These are phyloP conservation scores for Chrysodeixis includens DNA, from an alignment of 2,888 invertebrate species.

Conservation along the genomic window DNA sequence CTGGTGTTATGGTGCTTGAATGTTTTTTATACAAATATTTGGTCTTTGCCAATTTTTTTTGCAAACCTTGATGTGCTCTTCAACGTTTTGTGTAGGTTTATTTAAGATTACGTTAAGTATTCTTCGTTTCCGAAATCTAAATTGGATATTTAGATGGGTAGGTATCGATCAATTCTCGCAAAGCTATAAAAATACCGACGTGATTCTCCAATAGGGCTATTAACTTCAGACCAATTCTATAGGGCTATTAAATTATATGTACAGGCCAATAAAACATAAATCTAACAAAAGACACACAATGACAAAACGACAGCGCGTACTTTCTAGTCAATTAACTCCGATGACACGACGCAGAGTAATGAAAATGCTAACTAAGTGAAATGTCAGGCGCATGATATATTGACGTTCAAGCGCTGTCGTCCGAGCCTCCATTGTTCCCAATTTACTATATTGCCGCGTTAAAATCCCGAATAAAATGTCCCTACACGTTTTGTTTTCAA, in stretches of 20 bases:
- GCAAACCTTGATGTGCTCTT: too few relatives aligned
- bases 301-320: conserved; percentile 13
- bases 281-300: not conserved
- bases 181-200: not conserved
- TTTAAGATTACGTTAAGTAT: too few relatives aligned
- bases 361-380: conserved; percentile 73
- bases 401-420: conserved; percentile 62
- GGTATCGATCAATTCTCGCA: too few relatives aligned
- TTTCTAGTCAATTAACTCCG: conserved; percentile 41
- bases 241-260: not conserved
- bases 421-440: conserved; percentile 49
- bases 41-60: not conserved
- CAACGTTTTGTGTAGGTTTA: too few relatives aligned
- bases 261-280: not conserved
- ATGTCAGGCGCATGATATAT: conserved; percentile 72
- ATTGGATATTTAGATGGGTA: too few relatives aligned
- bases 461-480: conserved; percentile 32
- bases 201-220: not conserved
- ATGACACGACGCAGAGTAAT: conserved; percentile 51
- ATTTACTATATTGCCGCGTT: conserved; percentile 47
- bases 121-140: too few relatives aligned
- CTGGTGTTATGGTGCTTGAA: not conserved
- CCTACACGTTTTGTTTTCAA: conserved; percentile 31
- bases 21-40: not conserved
- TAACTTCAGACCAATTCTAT: too few relatives aligned